These are phyloP conservation scores for Drosophila littoralis DNA, from an alignment of 1,140 invertebrate species.

Conservation along the genomic window DNA sequence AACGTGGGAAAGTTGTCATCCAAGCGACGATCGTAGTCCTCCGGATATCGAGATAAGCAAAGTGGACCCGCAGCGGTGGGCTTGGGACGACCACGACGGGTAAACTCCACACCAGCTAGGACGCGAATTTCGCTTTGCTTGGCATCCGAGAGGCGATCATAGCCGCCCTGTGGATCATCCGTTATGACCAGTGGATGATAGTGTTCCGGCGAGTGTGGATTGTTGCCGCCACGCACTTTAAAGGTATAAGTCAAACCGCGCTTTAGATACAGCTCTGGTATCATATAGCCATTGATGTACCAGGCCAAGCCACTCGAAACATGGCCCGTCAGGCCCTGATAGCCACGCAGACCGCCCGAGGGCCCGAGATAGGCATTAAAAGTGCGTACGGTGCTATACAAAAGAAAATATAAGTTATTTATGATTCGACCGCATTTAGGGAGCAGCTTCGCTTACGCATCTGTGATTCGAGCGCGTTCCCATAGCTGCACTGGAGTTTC, in stretches of 20 bases:
- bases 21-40: constrained; percentile 89
- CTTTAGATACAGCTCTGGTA: constrained; percentile 94
- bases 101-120: constrained; percentile 94
- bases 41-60: constrained; percentile 89
- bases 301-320: constrained; percentile 84
- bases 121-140: constrained; percentile 90
- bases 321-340: constrained; percentile 89
- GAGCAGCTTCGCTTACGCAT: constrained; percentile 85
- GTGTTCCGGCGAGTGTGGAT: constrained; percentile 93
- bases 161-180: constrained; percentile 93
- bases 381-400: constrained; percentile 87
- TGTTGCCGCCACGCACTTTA: constrained; percentile 93
- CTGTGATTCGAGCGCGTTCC: constrained; percentile 91
- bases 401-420: neutral
- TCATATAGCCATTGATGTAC: constrained; percentile 91
- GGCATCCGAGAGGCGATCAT: constrained; percentile 89
- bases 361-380: constrained; percentile 92
- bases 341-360: constrained; percentile 91
- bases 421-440: too few species aligned
- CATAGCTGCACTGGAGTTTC: constrained; percentile 87
- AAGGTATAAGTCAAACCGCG: constrained; percentile 94
- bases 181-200: constrained; percentile 98
- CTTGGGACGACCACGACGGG: constrained; percentile 90
- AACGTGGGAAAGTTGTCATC: constrained; percentile 92
- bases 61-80: constrained; percentile 93